Conservation (phyloP, 2,888 invertebrate genomes). For the Hyposoter didymator region DNA sequence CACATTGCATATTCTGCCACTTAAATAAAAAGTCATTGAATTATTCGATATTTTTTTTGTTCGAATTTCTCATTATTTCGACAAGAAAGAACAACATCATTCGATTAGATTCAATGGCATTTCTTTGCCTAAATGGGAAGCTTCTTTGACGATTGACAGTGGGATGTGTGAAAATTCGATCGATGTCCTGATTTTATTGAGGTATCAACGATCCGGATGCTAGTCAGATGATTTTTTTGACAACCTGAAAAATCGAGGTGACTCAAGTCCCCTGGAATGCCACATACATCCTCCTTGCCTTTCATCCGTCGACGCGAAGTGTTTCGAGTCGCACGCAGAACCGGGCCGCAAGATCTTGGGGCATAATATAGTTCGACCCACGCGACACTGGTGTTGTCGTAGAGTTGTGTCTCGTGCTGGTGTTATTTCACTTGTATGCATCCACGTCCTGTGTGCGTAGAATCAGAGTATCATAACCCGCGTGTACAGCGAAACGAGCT, state of each 20-base stretch:
- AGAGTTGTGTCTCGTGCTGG: conserved; percentile 40
- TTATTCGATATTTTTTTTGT: neutral
- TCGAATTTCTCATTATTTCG: neutral
- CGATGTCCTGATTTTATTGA: neutral
- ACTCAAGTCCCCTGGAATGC: conserved; percentile 5
- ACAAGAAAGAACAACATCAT: neutral
- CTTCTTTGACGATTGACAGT: neutral
- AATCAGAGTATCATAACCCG: conserved; percentile 61
- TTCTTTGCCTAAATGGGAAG: neutral
- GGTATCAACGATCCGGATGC: neutral
- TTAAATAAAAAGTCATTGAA: neutral
- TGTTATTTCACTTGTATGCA: conserved; percentile 63
- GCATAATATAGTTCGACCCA: conserved; percentile 78
- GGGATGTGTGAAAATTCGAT: neutral
- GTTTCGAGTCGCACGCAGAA: conserved; percentile 57
- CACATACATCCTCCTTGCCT: conserved; percentile 2
- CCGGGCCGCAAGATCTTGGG: conserved; percentile 72
- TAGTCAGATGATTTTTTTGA: conserved; percentile 12
- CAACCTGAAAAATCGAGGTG: neutral
- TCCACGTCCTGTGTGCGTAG: conserved; percentile 23
- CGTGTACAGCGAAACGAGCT: conserved; percentile 52
- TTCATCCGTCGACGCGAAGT: conserved; percentile 51
- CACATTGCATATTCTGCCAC: neutral
- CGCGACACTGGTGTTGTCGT: conserved; percentile 70
- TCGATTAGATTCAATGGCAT: neutral